Base-by-base conservation (phyloP, 2,113 vertebrate genomes). In the Saguinus imperator region DNA sequence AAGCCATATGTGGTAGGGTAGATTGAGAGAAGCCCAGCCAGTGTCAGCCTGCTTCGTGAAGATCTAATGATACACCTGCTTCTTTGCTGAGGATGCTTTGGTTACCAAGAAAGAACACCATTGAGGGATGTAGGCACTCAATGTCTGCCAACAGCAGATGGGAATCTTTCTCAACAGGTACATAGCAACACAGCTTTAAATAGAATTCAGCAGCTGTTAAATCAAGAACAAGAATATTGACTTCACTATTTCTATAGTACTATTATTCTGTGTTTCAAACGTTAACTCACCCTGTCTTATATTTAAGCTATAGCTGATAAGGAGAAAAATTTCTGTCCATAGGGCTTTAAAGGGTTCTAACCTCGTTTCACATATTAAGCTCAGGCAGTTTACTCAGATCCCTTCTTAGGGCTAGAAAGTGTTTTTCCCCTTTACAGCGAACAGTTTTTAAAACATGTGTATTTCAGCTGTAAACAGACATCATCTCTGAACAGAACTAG, bases 381-480 rank as follows among this genome's bases (percentile, higher is more conserved):
- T 57, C 2, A 48, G 18, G 0, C 43, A 70, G 16, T 84, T 96
- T 76, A 87, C 58, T 83, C 37, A 96, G 58, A 93, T 23, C 40
- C 25, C 48, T 20, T 57, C 21, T 82, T 40, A 55, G 43, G 94
- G 29, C 4, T 16, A 40, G 29, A 61, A 94, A 76, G 14, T 0
- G 6, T 45, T 66, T 27, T 64, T 8, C 29, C 27, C 23, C 32
- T 86, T 97, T 88, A 80, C 91, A 61, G 70, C 27, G 61, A 94
- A 75, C 20, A 50, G 35, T 90, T 93, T 96, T 93, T n/a, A n/a
- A 81, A 68, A 88, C 85, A 91, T 40, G 55, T 3, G 7, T 76
- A 29, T 90, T 95, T 95, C 61, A 37, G 45, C 72, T 95, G 84
- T 88, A 97, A 97, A 89, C 18, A 79, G 43, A 64, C 73, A 75